Base-by-base conservation (phyloP, 1,140 invertebrate species). In the Sweltsa coloradensis region DNA sequence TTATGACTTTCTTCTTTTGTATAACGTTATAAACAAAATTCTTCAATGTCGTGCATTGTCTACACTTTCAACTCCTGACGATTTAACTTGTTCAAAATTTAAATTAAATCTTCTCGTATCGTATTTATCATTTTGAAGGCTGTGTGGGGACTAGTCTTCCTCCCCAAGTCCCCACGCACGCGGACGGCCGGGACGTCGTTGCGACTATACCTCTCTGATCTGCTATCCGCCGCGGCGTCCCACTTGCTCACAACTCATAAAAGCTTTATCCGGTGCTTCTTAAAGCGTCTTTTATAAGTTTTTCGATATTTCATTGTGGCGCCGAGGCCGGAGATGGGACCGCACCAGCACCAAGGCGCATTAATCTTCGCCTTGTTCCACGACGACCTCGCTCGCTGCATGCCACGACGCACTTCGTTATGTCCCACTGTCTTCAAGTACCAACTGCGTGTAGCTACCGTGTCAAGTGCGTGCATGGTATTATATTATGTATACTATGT, bases 281-380 rank as follows among this genome's bases (percentile, higher is more conserved):
- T 44, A 31, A 31, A 40, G 42, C 42, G 27, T 21, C 27, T 29
- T 31, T 34, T 44, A 44, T 44, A 44, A 44, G 25, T 44, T 44
- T 44, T 44, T 44, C 42, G 42, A 44, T 44, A 44, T 44, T 44
- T 44, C 42, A 44, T 44, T 44, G 42, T 44, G 42, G 42, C 42
- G 42, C 42, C 26, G 13, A 14, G 21, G 3, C 14, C 16, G 18
- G 41, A n/a, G n/a, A n/a, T n/a, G n/a, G n/a, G n/a, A n/a, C n/a
- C n/a, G 22, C 22, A 16, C 24, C 19, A 25, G 19, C 22, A 19
- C 24, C 26, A 44, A 26, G 19, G 11, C 24, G 14, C 42, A 44
- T 44, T 44, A 44, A 44, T 44, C 42, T 44, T 44, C 23, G 14
- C 22, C 42, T 21, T 26, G 14, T 13, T 26, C 22, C 42, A 25